phyloP scores from a whole-genome alignment of 2,113 vertebrate genomes.

The Equus przewalskii region DNA sequence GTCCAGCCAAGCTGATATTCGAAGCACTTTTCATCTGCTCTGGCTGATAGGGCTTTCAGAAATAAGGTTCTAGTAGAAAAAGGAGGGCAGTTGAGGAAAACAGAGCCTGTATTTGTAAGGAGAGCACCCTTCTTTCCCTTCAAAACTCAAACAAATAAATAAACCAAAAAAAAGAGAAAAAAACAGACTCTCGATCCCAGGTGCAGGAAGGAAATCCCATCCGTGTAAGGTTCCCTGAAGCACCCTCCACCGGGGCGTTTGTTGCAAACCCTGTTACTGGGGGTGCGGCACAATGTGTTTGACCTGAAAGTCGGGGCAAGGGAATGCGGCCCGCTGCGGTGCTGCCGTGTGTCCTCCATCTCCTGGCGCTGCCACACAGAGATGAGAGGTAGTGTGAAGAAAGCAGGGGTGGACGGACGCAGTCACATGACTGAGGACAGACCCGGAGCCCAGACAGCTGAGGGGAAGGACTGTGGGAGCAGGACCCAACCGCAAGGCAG shows the following conservation, averaged over 20 bases:
- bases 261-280: neutral
- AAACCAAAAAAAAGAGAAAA: neutral
- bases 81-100: neutral
- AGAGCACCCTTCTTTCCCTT: neutral
- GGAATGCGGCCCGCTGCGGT: fast-evolving
- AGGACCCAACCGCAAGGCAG: neutral
- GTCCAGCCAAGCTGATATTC: neutral
- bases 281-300: fast-evolving
- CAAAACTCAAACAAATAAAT: neutral
- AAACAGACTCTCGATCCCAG: neutral
- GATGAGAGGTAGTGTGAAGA: neutral
- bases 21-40: neutral
- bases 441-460: no score
- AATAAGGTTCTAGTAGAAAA: neutral
- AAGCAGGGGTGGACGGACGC: neutral
- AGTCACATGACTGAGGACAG: neutral
- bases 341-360: neutral
- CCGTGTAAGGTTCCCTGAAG: neutral
- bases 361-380: neutral
- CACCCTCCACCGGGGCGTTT: fast-evolving
- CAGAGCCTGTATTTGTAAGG: neutral
- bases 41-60: neutral
- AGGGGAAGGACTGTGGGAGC: neutral
- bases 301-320: neutral
- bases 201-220: neutral